Conservation (phyloP, 2,888 invertebrate genomes). For the Norana najaformis region DNA sequence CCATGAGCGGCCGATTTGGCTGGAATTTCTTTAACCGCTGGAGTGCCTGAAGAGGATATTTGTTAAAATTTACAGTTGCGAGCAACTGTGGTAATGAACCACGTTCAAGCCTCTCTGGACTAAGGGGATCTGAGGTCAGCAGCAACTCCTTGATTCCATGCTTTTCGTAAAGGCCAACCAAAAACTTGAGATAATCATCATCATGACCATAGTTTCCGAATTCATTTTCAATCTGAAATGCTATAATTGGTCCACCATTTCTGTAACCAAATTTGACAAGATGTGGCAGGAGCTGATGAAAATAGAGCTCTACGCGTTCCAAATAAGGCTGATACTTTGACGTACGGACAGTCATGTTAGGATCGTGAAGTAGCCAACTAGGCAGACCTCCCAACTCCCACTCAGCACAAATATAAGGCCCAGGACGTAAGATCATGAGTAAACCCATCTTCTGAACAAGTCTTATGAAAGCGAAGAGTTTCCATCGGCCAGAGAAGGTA, state of each 20-base stretch:
- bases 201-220: slow-evolving; percentile 42
- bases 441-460: slow-evolving; percentile 43
- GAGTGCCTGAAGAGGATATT: slow-evolving; percentile 28
- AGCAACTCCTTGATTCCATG: slow-evolving; percentile 40
- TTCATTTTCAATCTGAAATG: slow-evolving; percentile 46
- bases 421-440: slow-evolving; percentile 46
- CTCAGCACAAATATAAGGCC: slow-evolving; percentile 46
- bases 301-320: slow-evolving; percentile 58
- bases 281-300: slow-evolving; percentile 56
- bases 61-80: slow-evolving; percentile 41
- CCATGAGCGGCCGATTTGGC: slow-evolving; percentile 42
- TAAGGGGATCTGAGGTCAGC: slow-evolving; percentile 41
- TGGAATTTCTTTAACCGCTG: slow-evolving; percentile 34
- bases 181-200: slow-evolving; percentile 34
- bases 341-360: slow-evolving; percentile 61
- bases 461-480: slow-evolving; percentile 40
- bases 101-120: slow-evolving; percentile 26
- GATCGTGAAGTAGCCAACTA: slow-evolving; percentile 64
- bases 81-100: slow-evolving; percentile 40
- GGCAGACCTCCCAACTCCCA: slow-evolving; percentile 47
- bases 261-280: slow-evolving; percentile 49
- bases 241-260: slow-evolving; percentile 44
- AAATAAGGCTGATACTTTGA: slow-evolving; percentile 52
- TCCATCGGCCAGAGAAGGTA: slow-evolving; percentile 15
- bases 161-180: slow-evolving; percentile 33